Base-by-base conservation (phyloP, 2,797 vertebrate genomes). In the Apogon talboti region DNA sequence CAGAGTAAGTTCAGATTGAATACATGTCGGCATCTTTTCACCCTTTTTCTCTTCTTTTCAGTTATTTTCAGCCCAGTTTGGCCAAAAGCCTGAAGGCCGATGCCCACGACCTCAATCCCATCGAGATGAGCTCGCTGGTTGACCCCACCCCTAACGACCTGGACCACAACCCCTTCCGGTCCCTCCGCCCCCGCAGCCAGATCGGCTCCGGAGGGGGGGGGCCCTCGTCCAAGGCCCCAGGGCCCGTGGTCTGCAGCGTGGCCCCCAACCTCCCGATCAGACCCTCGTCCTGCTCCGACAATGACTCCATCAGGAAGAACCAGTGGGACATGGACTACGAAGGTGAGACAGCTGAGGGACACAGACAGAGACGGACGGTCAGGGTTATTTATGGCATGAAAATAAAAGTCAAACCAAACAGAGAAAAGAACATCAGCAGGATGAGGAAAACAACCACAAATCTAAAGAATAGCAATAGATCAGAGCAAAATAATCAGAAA, bases 171-270 rank as follows among this genome's bases (percentile, higher is more conserved):
- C 92, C 91, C 0, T 94, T 93, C 88, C 82, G 93, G 0, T 91
- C 93, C 0, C 89, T 93, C 3, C 91, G 91, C 7, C 81, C 89
- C 0, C 76, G n/a, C 16, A 92, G 89, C 35, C 91, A 92, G 65
- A 91, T 92, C 15, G 1, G 15, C 0, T 66, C 74, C 0, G 83
- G 71, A 8, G 90, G 89, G 30, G 79, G 92, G 0, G 81, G 82
- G 63, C 57, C 57, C 61, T 71, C 54, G 1, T 47, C 48, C 0
- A 92, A 93, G 84, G 87, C 89, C 0, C 93, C 94, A 33, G 93
- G 95, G 6, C 94, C 96, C 0, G 95, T 95, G 0, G 95, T 99
- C 74, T 99, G 98, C 92, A 98, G 97, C 0, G 98, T 99, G 67
- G 97, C 97, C 6, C 98, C 98, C n/a, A 95, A 98, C 82, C 92